A percentile compares a stretch with the other conserved stretches of the same genome.
phyloP scores from a whole-genome alignment of 92 coral and sea anemone species.

The Micromussa lordhowensis region DNA sequence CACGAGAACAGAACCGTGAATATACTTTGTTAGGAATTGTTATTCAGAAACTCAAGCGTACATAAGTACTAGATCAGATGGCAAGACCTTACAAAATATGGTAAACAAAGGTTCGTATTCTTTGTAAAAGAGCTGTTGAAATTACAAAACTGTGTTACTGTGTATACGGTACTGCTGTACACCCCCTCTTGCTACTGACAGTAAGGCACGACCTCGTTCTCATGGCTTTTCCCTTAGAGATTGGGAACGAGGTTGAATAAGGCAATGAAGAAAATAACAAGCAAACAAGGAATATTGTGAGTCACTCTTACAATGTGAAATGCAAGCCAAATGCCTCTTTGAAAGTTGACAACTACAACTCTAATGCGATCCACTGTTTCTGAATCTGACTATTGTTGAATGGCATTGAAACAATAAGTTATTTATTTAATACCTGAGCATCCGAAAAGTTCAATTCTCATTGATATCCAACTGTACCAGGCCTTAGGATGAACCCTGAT shows the following conservation, averaged over 20 bases:
- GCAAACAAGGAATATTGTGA: too few relatives aligned
- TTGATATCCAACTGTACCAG: conserved; percentile 86
- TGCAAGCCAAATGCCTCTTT: too few relatives aligned
- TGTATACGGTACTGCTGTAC: not conserved
- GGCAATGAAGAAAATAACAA: too few relatives aligned
- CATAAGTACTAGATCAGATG: not conserved
- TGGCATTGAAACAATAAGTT: not conserved
- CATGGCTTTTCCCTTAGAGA: too few relatives aligned
- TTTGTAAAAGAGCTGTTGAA: too few relatives aligned
- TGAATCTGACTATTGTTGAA: not conserved
- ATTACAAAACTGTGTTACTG: too few relatives aligned
- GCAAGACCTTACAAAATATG: not conserved
- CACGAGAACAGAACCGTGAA: not conserved
- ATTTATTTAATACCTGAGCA: conserved; percentile 45
- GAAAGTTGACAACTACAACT: not conserved
- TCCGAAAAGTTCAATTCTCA: conserved; percentile 85
- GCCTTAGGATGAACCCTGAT: conserved; percentile 66
- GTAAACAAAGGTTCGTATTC: not conserved
- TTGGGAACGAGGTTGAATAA: too few relatives aligned
- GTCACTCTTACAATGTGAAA: too few relatives aligned
- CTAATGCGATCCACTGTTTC: not conserved
- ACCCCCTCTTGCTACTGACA: not conserved
- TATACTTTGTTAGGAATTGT: too few relatives aligned
- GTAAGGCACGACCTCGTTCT: too few relatives aligned
- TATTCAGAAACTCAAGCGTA: too few relatives aligned